Conservation (phyloP, 2,797 vertebrate genomes). For the Sciurus carolinensis region DNA sequence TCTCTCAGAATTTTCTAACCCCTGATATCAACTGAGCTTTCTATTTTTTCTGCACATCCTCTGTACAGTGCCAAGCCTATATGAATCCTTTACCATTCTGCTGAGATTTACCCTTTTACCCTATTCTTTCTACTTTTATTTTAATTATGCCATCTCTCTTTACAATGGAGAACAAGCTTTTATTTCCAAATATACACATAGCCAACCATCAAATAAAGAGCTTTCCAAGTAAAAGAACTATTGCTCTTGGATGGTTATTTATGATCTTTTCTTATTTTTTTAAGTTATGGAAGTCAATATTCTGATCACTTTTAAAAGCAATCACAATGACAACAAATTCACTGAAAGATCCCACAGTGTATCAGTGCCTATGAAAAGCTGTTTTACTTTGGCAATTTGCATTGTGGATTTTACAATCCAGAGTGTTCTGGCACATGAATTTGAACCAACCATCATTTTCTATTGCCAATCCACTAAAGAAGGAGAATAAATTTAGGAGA, state of each 20-base stretch:
- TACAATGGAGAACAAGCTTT: neutral
- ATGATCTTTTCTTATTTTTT: slow-evolving; percentile 3
- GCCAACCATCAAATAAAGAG: neutral
- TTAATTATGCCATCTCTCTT: slow-evolving; percentile 20
- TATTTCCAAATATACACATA: neutral
- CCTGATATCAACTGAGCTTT: neutral
- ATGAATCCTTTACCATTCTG: neutral
- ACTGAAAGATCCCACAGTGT: neutral
- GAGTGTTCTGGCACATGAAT: slow-evolving; percentile 45
- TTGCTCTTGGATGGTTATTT: slow-evolving; percentile 3
- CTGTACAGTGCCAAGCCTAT: neutral
- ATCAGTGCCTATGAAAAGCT: neutral
- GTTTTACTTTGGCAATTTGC: slow-evolving; percentile 16
- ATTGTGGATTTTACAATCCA: slow-evolving; percentile 49
- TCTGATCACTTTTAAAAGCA: slow-evolving; percentile 34
- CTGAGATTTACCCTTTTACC: neutral
- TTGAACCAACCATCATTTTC: slow-evolving; percentile 56
- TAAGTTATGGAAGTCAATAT: neutral
- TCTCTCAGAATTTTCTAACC: slow-evolving; percentile 35
- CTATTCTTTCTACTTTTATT: slow-evolving; percentile 5
- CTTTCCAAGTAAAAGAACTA: slow-evolving; percentile 2
- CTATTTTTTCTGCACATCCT: neutral
- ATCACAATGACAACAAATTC: neutral
- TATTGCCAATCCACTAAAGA: slow-evolving; percentile 41
- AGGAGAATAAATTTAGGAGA: slow-evolving; percentile 35